Base-by-base conservation (phyloP, 2,888 invertebrate genomes). In the Amphipoea lucens region DNA sequence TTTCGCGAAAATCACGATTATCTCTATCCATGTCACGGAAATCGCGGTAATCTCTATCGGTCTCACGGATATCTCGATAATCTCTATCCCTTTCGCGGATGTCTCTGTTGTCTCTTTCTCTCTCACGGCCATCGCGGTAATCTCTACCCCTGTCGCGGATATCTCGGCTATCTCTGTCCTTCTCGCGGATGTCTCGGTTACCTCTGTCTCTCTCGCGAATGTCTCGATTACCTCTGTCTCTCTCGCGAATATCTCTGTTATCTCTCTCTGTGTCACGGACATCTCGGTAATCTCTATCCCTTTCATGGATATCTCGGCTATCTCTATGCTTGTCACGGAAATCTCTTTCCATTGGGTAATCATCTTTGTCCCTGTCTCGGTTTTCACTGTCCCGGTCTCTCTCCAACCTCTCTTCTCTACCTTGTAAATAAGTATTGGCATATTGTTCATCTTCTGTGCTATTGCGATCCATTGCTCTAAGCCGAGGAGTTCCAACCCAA, bases 371-470 rank as follows among this genome's bases (percentile, higher is more conserved):
- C 29, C 76, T 74, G 0, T 81, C 75, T 57, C 66, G 54, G 42
- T 65, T 54, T 65, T 84, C 84, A 17, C 62, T 73, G 5, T 78
- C 84, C 67, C 87, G 67, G 54, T 85, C 83, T 84, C 87, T 89
- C 67, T 93, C 91, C 29, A 79, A 17, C 82, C 89, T 94, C 14
- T 95, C 95, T 57, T 95, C 94, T 84, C 88, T 94, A 60, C 91
- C 90, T 60, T 94, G 92, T 42, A 93, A 82, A 87, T 96, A 97
- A 48, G 89, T 93, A 85, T 93, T 96, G 40, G 96, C 96, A 93
- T 92, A 96, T 76, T 96, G 95, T 82, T 96, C 96, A 93, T 96
- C 96, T 81, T 96, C 96, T n/a, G 88, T 87, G 81, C 79, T 89
- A 72, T 93, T 94, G 17, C 95, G 92, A 7, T 96, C 96, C 6